Evolutionary conservation across 2,113 vertebrate genomes (phyloP).

Genomic region (Hymenochirus boettgeri): DNA sequence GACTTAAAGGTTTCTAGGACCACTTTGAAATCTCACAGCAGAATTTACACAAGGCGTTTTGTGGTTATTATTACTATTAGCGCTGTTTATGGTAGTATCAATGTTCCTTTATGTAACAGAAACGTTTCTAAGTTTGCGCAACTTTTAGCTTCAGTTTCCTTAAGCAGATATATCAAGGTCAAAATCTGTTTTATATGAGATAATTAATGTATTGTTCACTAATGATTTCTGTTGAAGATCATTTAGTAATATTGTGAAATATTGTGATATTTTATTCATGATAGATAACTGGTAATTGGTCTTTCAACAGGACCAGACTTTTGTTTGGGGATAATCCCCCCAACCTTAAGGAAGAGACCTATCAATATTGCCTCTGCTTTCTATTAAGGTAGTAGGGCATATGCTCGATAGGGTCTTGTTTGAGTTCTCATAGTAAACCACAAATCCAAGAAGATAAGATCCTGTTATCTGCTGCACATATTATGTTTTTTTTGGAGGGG

Average conservation of each 20-base stretch:
- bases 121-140: neutral
- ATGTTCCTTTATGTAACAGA: neutral
- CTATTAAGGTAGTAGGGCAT: slow-evolving; percentile 85
- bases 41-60: neutral
- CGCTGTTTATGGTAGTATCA: neutral
- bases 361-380: slow-evolving; percentile 95
- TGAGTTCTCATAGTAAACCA: slow-evolving; percentile 57
- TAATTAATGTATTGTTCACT: neutral
- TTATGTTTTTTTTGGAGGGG: no score
- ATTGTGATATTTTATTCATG: slow-evolving; percentile 11
- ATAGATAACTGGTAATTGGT: slow-evolving; percentile 50
- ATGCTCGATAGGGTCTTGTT: slow-evolving; percentile 96
- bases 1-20: slow-evolving; percentile 4
- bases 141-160: neutral
- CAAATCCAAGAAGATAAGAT: slow-evolving; percentile 15
- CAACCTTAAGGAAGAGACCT: slow-evolving; percentile 78
- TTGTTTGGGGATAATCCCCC: slow-evolving; percentile 49
- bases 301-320: slow-evolving; percentile 58
- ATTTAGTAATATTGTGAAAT: neutral
- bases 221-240: no score
- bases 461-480: no score
- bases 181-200: no score
- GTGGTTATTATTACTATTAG: neutral
- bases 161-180: neutral
- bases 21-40: neutral